A percentile compares a stretch with the other conserved stretches of the same genome.
phyloP scores from a whole-genome alignment of 2,888 invertebrate genomes.

The Micoletzkya japonica region DNA sequence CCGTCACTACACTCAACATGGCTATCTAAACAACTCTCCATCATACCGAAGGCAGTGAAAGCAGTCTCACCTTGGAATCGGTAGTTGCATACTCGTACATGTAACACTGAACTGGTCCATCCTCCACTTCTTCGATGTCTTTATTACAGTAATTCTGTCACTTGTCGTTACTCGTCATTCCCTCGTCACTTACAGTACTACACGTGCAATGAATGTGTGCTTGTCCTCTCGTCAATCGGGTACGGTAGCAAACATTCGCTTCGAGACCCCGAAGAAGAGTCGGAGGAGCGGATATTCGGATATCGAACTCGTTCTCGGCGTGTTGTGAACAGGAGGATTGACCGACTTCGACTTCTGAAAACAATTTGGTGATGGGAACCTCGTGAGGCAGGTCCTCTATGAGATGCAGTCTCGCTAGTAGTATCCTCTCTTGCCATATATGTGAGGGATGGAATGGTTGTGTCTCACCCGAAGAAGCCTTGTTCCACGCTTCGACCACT shows the following conservation, averaged over 20 bases:
- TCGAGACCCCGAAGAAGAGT: slow-evolving; percentile 12
- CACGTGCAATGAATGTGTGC: slow-evolving; percentile 10
- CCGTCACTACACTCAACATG: too few species aligned
- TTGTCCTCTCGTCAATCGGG: not conserved
- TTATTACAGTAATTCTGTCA: not conserved
- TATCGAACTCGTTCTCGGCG: slow-evolving; percentile 14
- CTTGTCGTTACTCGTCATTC: not conserved
- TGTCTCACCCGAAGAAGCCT: slow-evolving; percentile 1
- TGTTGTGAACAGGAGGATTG: slow-evolving; percentile 18
- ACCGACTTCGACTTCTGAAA: too few species aligned
- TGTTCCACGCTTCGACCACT: not conserved
- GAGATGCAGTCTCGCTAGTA: too few species aligned
- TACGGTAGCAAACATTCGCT: slow-evolving; percentile 13
- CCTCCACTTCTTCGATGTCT: not conserved
- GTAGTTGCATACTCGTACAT: not conserved
- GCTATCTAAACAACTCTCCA: too few species aligned
- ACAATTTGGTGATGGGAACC: too few species aligned
- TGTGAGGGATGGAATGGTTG: too few species aligned
- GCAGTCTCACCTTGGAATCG: not conserved
- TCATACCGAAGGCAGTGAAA: too few species aligned
- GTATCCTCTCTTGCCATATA: too few species aligned
- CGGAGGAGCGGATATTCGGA: not conserved
- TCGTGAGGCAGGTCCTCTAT: too few species aligned
- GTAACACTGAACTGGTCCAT: slow-evolving; percentile 23
- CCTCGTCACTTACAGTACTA: not conserved